Conservation (phyloP, 1,140 invertebrate genomes). For the Leptoteleia sp. region DNA sequence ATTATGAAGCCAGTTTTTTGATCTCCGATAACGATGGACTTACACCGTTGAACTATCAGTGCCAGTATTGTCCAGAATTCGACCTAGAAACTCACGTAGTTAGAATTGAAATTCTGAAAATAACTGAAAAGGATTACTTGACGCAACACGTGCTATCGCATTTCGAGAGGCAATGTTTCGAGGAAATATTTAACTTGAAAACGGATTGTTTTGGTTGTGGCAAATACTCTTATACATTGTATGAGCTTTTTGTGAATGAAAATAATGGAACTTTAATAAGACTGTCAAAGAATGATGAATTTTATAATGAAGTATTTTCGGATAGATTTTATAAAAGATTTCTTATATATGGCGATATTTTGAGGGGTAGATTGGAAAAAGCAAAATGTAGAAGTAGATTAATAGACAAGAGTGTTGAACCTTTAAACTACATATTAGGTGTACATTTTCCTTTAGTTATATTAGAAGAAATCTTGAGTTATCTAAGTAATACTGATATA, state of each 20-base stretch:
- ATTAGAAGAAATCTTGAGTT: constrained; percentile 52
- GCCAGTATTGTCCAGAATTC: constrained; percentile 51
- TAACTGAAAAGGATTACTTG: constrained; percentile 48
- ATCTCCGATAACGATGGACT: constrained; percentile 42
- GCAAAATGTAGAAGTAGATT: constrained; percentile 35
- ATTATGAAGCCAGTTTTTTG: constrained; percentile 55
- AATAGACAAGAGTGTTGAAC: constrained; percentile 20
- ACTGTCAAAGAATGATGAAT: constrained; percentile 34
- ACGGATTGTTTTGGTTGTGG: constrained; percentile 10
- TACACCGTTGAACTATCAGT: constrained; percentile 47
- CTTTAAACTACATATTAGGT: constrained; percentile 26
- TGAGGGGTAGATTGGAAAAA: constrained; percentile 52
- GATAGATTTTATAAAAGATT: constrained; percentile 45
- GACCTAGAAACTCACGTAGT: constrained; percentile 47
- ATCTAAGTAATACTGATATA: constrained; percentile 51
- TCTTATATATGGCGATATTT: constrained; percentile 54
- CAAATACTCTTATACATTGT: constrained; percentile 25
- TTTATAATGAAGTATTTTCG: constrained; percentile 29
- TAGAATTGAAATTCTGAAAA: constrained; percentile 55
- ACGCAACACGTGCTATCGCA: constrained; percentile 42
- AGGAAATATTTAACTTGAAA: constrained; percentile 53
- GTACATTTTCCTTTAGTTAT: constrained; percentile 29
- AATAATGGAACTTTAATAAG: constrained; percentile 25
- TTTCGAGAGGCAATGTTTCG: constrained; percentile 53
- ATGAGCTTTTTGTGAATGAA: constrained; percentile 46